A percentile compares a stretch with the other conserved stretches of the same genome.
These are phyloP conservation scores for Iguana delicatissima DNA, from an alignment of 2,797 vertebrate genomes.

Conservation along the genomic window DNA sequence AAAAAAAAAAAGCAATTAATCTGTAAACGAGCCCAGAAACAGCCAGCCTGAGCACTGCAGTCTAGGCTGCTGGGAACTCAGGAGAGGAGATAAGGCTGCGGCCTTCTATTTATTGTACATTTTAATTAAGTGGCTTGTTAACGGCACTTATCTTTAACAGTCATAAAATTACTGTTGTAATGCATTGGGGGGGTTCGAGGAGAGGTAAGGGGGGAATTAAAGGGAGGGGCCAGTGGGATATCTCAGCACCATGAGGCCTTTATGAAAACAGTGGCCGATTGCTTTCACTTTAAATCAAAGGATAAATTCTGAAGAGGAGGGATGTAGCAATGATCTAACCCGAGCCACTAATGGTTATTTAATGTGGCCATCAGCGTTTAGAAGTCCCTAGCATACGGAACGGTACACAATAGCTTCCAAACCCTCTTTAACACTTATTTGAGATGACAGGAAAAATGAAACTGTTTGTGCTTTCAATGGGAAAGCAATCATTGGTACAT, in stretches of 20 bases:
- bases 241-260: conserved; percentile 72
- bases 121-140: conserved; percentile 99
- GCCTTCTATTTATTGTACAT: conserved; percentile 99
- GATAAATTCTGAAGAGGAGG: conserved; percentile 97
- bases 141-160: conserved; percentile 99
- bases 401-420: conserved; percentile 98
- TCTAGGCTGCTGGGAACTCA: conserved; percentile 91
- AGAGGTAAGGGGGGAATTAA: conserved; percentile 85
- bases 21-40: conserved; percentile 98
- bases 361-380: conserved; percentile 99
- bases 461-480: conserved; percentile 99
- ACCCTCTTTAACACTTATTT: conserved; percentile 99
- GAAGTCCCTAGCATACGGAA: conserved; percentile 98
- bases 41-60: conserved; percentile 95
- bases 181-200: conserved; percentile 95
- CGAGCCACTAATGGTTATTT: conserved; percentile 99
- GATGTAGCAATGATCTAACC: conserved; percentile 96
- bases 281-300: conserved; percentile 99
- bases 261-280: conserved; percentile 93
- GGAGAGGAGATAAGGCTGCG: conserved; percentile 95
- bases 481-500: conserved; percentile 99
- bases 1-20: conserved; percentile 97
- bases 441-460: conserved; percentile 99
- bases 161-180: conserved; percentile 99
- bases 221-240: not conserved